These are phyloP conservation scores for Temnothorax ravouxi DNA, from an alignment of 2,888 invertebrate species.

Conservation along the genomic window DNA sequence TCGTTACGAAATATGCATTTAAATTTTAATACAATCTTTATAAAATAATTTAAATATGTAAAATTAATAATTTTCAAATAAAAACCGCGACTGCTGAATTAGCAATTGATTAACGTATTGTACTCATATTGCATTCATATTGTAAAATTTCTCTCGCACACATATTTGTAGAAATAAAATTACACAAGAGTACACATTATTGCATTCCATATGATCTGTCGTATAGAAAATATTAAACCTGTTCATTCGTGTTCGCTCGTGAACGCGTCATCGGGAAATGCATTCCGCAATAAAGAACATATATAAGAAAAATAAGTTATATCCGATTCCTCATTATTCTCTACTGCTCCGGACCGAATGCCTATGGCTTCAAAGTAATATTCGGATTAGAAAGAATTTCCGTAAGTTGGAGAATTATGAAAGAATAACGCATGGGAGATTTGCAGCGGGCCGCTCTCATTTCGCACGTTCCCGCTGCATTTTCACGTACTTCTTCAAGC, in stretches of 20 bases:
- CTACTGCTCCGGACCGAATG: background rate
- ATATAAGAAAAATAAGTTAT: slow-evolving; percentile 44
- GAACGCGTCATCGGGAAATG: slow-evolving; percentile 25
- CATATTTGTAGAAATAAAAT: background rate
- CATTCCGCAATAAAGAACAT: slow-evolving; percentile 13
- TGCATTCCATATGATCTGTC: background rate
- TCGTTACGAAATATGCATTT: background rate
- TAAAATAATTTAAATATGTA: background rate
- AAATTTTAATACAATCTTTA: background rate
- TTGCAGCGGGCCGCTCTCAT: slow-evolving; percentile 51
- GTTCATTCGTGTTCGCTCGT: background rate
- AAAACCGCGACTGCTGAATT: background rate
- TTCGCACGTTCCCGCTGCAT: slow-evolving; percentile 24
- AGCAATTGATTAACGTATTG: background rate
- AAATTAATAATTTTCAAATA: background rate
- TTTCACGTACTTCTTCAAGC: slow-evolving; percentile 52
- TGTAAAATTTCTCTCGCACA: background rate
- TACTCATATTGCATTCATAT: background rate
- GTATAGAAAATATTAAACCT: slow-evolving; percentile 17
- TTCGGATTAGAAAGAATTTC: slow-evolving; percentile 58
- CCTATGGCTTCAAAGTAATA: slow-evolving; percentile 53
- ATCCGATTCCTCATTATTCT: slow-evolving; percentile 19
- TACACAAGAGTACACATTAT: background rate
- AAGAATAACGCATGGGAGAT: slow-evolving; percentile 49
- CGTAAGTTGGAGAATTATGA: slow-evolving; percentile 64